A percentile compares a stretch with the other conserved stretches of the same genome.
Conservation (phyloP, 2,888 invertebrate species). For the Dryocosmus kuriphilus region DNA sequence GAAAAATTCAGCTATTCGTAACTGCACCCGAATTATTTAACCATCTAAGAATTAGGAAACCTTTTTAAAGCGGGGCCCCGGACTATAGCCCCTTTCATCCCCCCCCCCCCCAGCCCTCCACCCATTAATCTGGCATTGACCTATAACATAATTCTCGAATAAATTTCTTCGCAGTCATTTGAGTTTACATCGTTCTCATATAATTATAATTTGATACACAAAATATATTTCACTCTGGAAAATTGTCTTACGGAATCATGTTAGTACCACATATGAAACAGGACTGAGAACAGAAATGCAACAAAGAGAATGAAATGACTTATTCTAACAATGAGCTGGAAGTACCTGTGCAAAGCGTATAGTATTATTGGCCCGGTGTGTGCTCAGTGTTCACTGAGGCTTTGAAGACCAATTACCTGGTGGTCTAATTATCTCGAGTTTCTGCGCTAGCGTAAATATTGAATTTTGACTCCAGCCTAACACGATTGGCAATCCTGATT, state of each 20-base stretch:
- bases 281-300: not conserved
- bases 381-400: constrained; percentile 49
- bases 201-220: too few relatives aligned
- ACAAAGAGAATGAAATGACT: constrained; percentile 12
- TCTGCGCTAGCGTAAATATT: constrained; percentile 67
- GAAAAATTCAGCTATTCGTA: too few relatives aligned
- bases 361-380: constrained; percentile 43
- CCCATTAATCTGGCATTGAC: too few relatives aligned
- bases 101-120: too few relatives aligned
- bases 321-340: constrained; percentile 9
- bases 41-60: too few relatives aligned
- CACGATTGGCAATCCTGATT: constrained; percentile 62
- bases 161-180: too few relatives aligned
- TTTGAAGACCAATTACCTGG: constrained; percentile 58
- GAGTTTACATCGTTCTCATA: too few relatives aligned
- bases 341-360: constrained; percentile 21
- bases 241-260: not conserved
- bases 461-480: constrained; percentile 63
- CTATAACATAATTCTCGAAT: too few relatives aligned
- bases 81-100: too few relatives aligned
- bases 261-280: not conserved
- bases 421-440: constrained; percentile 68
- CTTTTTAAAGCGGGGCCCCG: too few relatives aligned
- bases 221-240: not conserved
- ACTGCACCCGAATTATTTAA: too few relatives aligned